Conservation (phyloP, 2,797 vertebrate species). For the Neopelma chrysocephalum region DNA sequence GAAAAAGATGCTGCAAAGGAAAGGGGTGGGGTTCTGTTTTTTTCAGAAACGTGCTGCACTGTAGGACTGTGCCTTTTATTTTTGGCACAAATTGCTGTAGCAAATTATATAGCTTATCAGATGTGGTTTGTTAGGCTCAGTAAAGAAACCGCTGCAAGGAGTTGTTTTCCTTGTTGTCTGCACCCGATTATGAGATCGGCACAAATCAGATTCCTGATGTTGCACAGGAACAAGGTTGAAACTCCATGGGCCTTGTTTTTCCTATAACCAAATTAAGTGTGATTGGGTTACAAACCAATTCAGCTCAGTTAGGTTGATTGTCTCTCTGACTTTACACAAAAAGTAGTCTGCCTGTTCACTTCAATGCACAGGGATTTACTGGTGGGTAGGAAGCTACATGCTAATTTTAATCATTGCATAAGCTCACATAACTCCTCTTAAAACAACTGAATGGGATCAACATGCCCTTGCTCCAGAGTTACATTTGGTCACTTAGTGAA, state of each 20-base stretch:
- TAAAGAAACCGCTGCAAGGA: constrained; percentile 74
- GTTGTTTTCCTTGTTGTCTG: constrained; percentile 76
- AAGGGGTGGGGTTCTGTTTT: constrained; percentile 74
- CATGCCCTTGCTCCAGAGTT: not conserved
- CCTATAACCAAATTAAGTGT: constrained; percentile 43
- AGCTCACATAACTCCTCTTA: not conserved
- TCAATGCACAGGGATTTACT: not conserved
- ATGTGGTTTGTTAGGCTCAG: constrained; percentile 78
- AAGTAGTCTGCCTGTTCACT: constrained; percentile 11
- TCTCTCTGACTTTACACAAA: not conserved
- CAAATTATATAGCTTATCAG: constrained; percentile 83
- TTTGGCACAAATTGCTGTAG: constrained; percentile 80
- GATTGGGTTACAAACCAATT: constrained; percentile 54
- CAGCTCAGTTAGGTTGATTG: constrained; percentile 7
- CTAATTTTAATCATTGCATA: not conserved
- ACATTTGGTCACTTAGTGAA: not conserved
- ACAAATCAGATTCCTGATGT: constrained; percentile 70
- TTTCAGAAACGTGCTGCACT: constrained; percentile 75
- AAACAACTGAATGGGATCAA: not conserved
- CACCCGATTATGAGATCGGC: constrained; percentile 70
- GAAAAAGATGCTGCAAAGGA: constrained; percentile 63
- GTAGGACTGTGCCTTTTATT: constrained; percentile 78
- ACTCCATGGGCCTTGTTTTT: constrained; percentile 50
- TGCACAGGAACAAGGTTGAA: constrained; percentile 54
- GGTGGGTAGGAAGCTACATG: not conserved